Evolutionary conservation across 2,797 vertebrate species (phyloP), one percentile per base, ranked within the genome.

Genomic region (Florisuga fusca): DNA sequence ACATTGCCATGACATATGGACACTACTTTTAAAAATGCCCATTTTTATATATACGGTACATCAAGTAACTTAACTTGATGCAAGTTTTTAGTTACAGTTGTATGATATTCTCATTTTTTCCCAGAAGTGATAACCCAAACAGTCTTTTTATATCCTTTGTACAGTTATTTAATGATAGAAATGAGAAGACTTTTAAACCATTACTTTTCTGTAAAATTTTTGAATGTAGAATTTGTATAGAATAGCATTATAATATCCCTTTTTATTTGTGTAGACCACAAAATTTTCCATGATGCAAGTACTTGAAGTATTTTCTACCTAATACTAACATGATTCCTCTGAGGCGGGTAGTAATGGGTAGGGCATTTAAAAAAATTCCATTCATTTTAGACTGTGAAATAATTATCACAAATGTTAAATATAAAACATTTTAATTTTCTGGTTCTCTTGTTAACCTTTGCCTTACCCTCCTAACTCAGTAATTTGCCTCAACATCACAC

Each of bases 291-390:
- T 73, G 76, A 90, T 50, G 43, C 45, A 73, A 88, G 55, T 89
- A 88, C 82, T 88, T 94, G 54, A 95, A 90, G 80, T 85, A 46
- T 89, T 84, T 94, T 92, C 82, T 95, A 87, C 73, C 33, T 90
- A 71, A 41, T 63, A 31, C 87, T 82, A 89, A 41, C 38, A 48
- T 69, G 38, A 88, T 68, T 85, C 22, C 48, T 63, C 18, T n/a
- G 31, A n/a, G 23, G 36, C 9, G 4, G 51, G 33, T 91, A 89
- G 80, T 25, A 74, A 62, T 25, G 45, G 4, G 25, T 63, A 63
- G 14, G 29, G 3, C 9, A 9, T 59, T 50, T 64, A 71, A 82
- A 71, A 20, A 53, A 6, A 68, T 6, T 9, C 22, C 59, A 29
- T 72, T 89, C 22, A 81, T 84, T 93, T 92, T 88, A 94, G 72